phyloP scores from a whole-genome alignment of 2,113 vertebrate species.

The Euleptes europaea region DNA sequence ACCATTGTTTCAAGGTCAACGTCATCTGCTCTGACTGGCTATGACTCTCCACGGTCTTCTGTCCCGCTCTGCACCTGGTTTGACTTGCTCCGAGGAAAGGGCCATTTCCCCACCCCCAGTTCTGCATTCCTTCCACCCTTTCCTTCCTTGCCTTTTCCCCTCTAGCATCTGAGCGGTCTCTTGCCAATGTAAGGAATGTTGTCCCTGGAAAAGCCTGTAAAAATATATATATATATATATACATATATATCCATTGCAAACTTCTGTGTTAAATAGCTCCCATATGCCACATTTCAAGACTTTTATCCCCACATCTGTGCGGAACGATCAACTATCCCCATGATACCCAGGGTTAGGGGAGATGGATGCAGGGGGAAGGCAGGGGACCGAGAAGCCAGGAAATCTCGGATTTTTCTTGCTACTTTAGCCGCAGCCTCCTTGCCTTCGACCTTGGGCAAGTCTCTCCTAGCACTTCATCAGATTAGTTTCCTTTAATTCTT shows the following conservation, averaged over 20 bases:
- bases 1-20: too few species aligned
- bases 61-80: neutral
- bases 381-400: neutral
- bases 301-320: conserved; percentile 22
- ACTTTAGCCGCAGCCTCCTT: neutral
- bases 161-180: neutral
- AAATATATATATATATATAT: too few species aligned
- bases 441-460: fast-evolving
- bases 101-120: too few species aligned
- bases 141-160: neutral
- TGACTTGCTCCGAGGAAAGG: neutral
- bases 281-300: conserved; percentile 24
- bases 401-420: neutral
- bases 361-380: conserved; percentile 28
- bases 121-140: neutral
- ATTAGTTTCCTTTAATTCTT: neutral
- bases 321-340: neutral
- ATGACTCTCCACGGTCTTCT: neutral
- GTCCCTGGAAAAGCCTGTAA: conserved; percentile 41
- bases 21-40: too few species aligned
- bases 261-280: conserved; percentile 49
- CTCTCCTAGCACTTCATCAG: neutral
- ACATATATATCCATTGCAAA: conserved; percentile 42
- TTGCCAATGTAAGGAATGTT: neutral
- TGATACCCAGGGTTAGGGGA: neutral